Evolutionary conservation across 2,888 invertebrate genomes (phyloP).

Genomic region (Tridacna crocea): DNA sequence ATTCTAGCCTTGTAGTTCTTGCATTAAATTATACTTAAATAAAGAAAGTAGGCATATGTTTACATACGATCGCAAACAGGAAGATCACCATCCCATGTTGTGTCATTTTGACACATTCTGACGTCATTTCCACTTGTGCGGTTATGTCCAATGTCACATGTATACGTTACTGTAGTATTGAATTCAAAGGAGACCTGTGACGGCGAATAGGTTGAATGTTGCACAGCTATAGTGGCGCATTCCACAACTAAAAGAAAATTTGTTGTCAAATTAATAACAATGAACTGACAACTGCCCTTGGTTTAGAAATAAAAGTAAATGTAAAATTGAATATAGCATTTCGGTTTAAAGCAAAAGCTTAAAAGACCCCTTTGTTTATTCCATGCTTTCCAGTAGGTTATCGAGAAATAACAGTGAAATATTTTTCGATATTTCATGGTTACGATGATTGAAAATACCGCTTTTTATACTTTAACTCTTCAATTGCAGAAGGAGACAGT

Average conservation of each 20-base stretch:
- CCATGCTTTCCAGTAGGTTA: no score
- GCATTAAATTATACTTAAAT: no score
- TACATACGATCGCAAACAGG: slow-evolving; percentile 52
- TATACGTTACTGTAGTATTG: slow-evolving; percentile 44
- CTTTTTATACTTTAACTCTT: no score
- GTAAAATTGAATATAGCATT: neutral
- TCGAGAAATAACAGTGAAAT: no score
- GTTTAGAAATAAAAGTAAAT: neutral
- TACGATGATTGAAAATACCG: no score
- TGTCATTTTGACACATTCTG: slow-evolving; percentile 44
- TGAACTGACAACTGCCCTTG: neutral
- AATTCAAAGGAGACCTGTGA: slow-evolving; percentile 33
- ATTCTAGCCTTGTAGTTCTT: no score
- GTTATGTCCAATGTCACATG: slow-evolving; percentile 53
- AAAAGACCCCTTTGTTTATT: neutral
- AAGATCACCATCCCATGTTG: slow-evolving; percentile 37
- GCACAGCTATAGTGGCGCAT: slow-evolving; percentile 24
- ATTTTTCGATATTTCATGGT: no score
- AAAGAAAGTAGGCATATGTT: no score
- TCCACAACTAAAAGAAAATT: slow-evolving; percentile 36
- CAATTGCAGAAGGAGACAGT: no score
- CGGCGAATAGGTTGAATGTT: slow-evolving; percentile 25
- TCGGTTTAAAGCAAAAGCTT: neutral
- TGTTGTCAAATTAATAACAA: no score
- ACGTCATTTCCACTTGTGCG: slow-evolving; percentile 42